A percentile compares a stretch with the other conserved stretches of the same genome.
Conservation (phyloP, 1,140 invertebrate genomes). For the Drosophila novamexicana region DNA sequence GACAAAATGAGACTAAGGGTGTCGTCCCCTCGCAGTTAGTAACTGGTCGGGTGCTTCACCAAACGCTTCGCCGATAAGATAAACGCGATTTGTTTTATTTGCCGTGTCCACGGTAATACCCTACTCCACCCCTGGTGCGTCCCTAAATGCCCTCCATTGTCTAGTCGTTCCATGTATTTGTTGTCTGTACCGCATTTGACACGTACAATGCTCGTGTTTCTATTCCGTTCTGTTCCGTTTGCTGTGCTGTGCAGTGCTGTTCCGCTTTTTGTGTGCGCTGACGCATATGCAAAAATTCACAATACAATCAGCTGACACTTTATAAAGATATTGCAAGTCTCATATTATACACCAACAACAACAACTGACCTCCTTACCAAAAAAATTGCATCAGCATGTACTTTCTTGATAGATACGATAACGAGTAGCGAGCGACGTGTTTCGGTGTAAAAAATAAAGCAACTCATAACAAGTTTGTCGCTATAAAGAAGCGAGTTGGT, state of each 20-base stretch:
- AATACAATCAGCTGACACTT: constrained; percentile 17
- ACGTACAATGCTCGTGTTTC: constrained; percentile 36
- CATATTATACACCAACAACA: neutral
- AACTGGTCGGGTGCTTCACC: constrained; percentile 32
- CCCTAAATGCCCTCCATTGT: neutral
- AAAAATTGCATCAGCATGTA: neutral
- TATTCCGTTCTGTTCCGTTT: constrained; percentile 17
- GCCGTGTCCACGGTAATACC: constrained; percentile 13
- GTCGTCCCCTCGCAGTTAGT: constrained; percentile 14
- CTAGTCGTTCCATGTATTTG: neutral
- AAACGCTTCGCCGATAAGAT: constrained; percentile 36
- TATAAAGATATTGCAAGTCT: constrained; percentile 9
- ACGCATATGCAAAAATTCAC: constrained; percentile 40
- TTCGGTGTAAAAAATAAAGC: no score
- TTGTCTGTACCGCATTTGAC: constrained; percentile 1
- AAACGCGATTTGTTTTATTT: constrained; percentile 43
- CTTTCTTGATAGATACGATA: neutral
- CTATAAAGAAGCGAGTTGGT: no score
- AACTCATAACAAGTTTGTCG: no score
- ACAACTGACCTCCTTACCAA: neutral
- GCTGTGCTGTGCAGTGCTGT: neutral
- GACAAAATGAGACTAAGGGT: constrained; percentile 46
- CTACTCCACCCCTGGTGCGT: neutral
- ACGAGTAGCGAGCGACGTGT: neutral
- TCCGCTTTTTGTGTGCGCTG: constrained; percentile 9